Evolutionary conservation across 1,140 invertebrate genomes (phyloP).

Genomic region (honey bee (Apis mellifera)): Amel_HAv3.1 CM009933.2:2445001-2445500

Average conservation of each 20-base stretch:
- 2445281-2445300: too few species aligned
- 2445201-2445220: too few species aligned
- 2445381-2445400: slow-evolving; percentile 29
- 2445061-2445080: background rate
- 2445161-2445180: background rate
- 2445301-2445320: too few species aligned
- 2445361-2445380: slow-evolving; percentile 26
- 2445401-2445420: slow-evolving; percentile 8
- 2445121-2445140: too few species aligned
- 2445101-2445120: background rate
- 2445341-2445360: too few species aligned
- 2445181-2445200: too few species aligned
- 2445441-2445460: slow-evolving; percentile 47
- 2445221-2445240: too few species aligned
- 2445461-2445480: slow-evolving; percentile 51
- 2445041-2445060: too few species aligned
- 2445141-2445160: background rate
- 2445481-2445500: slow-evolving; percentile 22
- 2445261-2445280: too few species aligned
- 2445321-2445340: too few species aligned
- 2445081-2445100: background rate
- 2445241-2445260: too few species aligned
- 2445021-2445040: background rate
- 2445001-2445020: background rate
- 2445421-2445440: slow-evolving; percentile 40